Evolutionary conservation across 2,888 invertebrate species (phyloP).

Genomic region (Podotricha telesiphe): DNA sequence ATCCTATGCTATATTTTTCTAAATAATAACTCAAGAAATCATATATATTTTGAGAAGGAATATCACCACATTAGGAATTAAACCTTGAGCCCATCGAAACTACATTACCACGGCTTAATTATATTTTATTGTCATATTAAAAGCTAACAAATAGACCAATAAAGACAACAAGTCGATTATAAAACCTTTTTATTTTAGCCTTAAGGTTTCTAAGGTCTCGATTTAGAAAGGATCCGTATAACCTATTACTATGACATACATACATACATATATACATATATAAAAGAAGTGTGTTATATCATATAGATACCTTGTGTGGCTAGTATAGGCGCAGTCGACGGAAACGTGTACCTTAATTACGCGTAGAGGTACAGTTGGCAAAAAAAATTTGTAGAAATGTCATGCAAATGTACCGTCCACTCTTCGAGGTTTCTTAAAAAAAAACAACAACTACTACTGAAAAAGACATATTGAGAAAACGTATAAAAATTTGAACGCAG

Average conservation of each 20-base stretch:
- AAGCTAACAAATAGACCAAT: neutral
- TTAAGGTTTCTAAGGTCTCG: slow-evolving; percentile 11
- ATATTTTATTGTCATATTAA: neutral
- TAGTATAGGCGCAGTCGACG: slow-evolving; percentile 42
- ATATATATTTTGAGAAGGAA: too few relatives aligned
- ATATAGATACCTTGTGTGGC: slow-evolving; percentile 39
- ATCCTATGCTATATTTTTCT: too few relatives aligned
- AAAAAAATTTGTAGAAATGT: neutral
- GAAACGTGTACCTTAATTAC: slow-evolving; percentile 53
- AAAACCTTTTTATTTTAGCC: neutral
- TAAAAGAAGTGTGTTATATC: slow-evolving; percentile 13
- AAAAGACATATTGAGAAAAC: too few relatives aligned
- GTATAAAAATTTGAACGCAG: too few relatives aligned
- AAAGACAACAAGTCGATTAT: slow-evolving; percentile 9
- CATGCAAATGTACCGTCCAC: too few relatives aligned
- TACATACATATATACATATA: slow-evolving; percentile 12
- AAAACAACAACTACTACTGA: too few relatives aligned
- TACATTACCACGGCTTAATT: neutral
- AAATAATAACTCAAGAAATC: too few relatives aligned
- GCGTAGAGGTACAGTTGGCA: slow-evolving; percentile 15
- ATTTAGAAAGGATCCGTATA: slow-evolving; percentile 37
- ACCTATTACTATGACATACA: slow-evolving; percentile 28
- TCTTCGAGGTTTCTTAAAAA: too few relatives aligned
- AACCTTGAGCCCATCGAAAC: neutral
- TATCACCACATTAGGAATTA: too few relatives aligned